These are phyloP conservation scores for Brachirus orientalis DNA, from an alignment of 2,113 vertebrate genomes.

Conservation along the genomic window DNA sequence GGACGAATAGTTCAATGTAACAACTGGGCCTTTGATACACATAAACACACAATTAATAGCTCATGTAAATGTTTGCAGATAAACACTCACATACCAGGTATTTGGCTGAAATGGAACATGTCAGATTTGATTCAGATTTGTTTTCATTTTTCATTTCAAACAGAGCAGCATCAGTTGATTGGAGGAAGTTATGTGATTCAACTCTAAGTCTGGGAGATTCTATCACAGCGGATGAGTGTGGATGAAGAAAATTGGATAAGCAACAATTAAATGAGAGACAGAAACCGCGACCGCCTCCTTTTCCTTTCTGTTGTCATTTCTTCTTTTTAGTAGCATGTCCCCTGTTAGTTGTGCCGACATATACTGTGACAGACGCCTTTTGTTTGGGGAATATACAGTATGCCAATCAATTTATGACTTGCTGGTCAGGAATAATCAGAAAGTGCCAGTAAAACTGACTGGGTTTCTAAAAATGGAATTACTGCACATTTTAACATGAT, in stretches of 20 bases:
- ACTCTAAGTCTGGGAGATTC: conserved; percentile 29
- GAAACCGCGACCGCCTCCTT: background rate
- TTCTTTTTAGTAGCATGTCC: background rate
- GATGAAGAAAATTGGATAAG: conserved; percentile 24
- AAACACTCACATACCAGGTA: conserved; percentile 1
- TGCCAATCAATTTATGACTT: conserved; percentile 36
- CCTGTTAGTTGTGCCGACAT: background rate
- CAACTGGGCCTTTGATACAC: too few species aligned
- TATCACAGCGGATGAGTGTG: conserved; percentile 5
- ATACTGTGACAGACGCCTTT: conserved; percentile 30
- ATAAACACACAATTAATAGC: too few species aligned
- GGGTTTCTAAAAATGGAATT: conserved; percentile 49
- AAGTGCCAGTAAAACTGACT: conserved; percentile 46
- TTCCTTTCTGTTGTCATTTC: conserved; percentile 30
- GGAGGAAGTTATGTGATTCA: conserved; percentile 22
- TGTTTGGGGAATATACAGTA: conserved; percentile 38
- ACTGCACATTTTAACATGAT: conserved; percentile 26
- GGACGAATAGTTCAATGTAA: too few species aligned
- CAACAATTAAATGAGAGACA: conserved; percentile 25
- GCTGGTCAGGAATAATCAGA: conserved; percentile 41
- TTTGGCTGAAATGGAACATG: conserved; percentile 38
- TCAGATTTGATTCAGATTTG: conserved; percentile 25
- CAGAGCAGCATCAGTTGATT: conserved; percentile 6
- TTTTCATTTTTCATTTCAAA: conserved; percentile 38
- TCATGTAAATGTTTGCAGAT: too few species aligned